phyloP scores from a whole-genome alignment of 2,797 vertebrate genomes.

The Manis crassicaudata region DNA sequence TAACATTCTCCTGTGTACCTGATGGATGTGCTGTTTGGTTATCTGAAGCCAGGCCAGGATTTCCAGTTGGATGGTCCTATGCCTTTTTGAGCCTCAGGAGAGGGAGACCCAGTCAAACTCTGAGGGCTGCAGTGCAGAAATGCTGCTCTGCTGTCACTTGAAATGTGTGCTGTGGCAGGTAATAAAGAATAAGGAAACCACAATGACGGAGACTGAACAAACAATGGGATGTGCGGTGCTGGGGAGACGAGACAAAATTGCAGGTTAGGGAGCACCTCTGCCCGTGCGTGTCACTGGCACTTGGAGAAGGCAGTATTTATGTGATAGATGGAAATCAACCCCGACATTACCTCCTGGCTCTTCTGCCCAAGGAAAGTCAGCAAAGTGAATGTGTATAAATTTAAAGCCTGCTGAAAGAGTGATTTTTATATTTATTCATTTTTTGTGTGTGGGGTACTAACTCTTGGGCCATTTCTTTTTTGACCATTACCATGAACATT shows the following conservation, averaged over 20 bases:
- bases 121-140: background rate
- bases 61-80: background rate
- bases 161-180: background rate
- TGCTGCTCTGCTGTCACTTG: background rate
- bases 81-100: background rate
- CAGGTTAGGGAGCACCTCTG: background rate
- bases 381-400: background rate
- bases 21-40: background rate
- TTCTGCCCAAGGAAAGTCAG: background rate
- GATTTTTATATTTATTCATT: background rate
- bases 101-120: background rate
- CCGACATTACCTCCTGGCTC: rapidly evolving
- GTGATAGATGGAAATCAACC: background rate
- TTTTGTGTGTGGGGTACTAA: rapidly evolving
- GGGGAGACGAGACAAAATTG: background rate
- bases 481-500: rapidly evolving
- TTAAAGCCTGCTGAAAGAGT: background rate
- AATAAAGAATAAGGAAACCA: background rate
- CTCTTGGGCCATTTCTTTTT: background rate
- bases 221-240: rapidly evolving
- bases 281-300: background rate
- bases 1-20: background rate
- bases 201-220: background rate
- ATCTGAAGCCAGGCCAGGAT: background rate
- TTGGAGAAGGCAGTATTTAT: background rate